Evolutionary conservation across 2,888 invertebrate species (phyloP).

Genomic region (Drosophila atripex): DNA sequence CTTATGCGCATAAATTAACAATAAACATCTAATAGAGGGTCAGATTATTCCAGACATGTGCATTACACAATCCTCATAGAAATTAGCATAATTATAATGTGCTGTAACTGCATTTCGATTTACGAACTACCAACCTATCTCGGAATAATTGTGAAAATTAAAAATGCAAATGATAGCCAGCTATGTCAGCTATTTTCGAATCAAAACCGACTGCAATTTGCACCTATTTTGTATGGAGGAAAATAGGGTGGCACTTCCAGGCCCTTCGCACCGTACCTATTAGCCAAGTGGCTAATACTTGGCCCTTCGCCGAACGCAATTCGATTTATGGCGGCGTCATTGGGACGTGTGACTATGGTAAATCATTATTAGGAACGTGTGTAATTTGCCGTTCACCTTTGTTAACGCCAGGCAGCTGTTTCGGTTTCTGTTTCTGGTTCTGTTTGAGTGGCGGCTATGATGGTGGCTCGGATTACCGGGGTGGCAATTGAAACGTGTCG

Average conservation of each 20-base stretch:
- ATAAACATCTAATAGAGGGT: background rate
- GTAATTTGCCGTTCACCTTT: slow-evolving; percentile 23
- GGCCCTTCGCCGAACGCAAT: slow-evolving; percentile 20
- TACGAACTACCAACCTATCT: background rate
- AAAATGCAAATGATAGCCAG: slow-evolving; percentile 36
- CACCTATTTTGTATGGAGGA: background rate
- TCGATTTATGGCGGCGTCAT: slow-evolving; percentile 39
- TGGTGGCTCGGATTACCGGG: slow-evolving; percentile 10
- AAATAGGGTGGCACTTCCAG: background rate
- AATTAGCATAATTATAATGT: slow-evolving; percentile 12
- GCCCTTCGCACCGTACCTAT: background rate
- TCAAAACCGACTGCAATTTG: slow-evolving; percentile 3
- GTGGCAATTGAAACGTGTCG: slow-evolving; percentile 54
- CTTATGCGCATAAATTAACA: background rate
- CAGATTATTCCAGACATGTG: background rate
- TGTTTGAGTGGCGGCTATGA: slow-evolving; percentile 1
- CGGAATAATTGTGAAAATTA: slow-evolving; percentile 27
- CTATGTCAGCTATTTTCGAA: slow-evolving; percentile 32
- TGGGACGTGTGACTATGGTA: slow-evolving; percentile 53
- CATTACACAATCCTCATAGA: background rate
- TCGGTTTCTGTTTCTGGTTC: slow-evolving; percentile 4
- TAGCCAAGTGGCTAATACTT: background rate
- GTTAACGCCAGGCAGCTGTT: slow-evolving; percentile 5
- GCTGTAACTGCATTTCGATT: slow-evolving; percentile 26
- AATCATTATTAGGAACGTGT: slow-evolving; percentile 53